Base-by-base conservation (phyloP, 2,113 vertebrate genomes). In the Mola mola region DNA sequence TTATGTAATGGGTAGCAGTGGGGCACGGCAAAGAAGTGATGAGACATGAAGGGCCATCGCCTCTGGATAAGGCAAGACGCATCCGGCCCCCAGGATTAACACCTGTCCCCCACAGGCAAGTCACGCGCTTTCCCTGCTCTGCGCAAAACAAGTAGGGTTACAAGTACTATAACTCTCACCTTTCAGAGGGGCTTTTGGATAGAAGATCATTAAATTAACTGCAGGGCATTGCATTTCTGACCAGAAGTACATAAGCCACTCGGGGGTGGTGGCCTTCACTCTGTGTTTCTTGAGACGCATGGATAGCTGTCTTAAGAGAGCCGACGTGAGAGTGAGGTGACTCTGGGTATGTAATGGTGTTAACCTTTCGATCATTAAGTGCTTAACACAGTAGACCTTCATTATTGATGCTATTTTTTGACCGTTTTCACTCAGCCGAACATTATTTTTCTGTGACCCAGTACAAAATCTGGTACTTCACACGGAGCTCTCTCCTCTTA, bases 121-220 rank as follows among this genome's bases (percentile, higher is more conserved):
- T 82, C 82, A 81, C 89, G 81, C 19, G 79, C 76, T 49, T 73
- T 38, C 52, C 46, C 69, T 50, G 70, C 78, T 84, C 76, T 79
- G 60, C 16, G 56, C 50, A 61, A 85, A 86, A 89, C 82, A 90
- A 90, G 73, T 69, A 79, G 64, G 68, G 83, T 74, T 80, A 90
- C 68, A 82, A 90, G 87, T 89, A 83, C 82, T 88, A 89, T 91
- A 89, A 86, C 80, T 53, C 58, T 80, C 81, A 87, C 84, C 85
- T 90, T 90, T 84, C 73, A 87, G 72, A 75, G 72, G 65, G 59
- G 72, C 68, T 75, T 89, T 90, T 82, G 78, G 88, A 76, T 78
- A 25, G 71, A 83, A 91, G 88, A 91, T 92, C 84, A 91, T 90
- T 90, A 88, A 90, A 91, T 91, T 90, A 91, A 89, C 88, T 83